Base-by-base conservation (phyloP, 1,140 invertebrate genomes). In the Rhopalosiphum padi region DNA sequence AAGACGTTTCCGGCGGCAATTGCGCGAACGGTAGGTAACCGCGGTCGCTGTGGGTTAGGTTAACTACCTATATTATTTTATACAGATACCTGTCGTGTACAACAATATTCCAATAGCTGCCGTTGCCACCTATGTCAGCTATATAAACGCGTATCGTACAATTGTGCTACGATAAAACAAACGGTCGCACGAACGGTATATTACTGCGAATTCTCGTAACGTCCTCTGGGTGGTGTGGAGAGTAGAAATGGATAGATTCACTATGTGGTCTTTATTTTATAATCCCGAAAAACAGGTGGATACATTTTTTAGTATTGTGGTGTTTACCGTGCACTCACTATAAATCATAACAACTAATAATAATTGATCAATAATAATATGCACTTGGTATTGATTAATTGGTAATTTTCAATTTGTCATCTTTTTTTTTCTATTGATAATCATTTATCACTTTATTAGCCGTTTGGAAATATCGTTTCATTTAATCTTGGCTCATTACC, bases 141-240 rank as follows among this genome's bases (percentile, higher is more conserved):
- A 4, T 30, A 25, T 68, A 51, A 51, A 51, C 1, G 48, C 48
- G 48, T 51, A 68, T n/a, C 30, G 0, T n/a, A 68, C 30, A 30
- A 30, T 68, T n/a, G 4, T 30, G 1, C 30, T 68, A 30, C 11
- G 11, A 68, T 15, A 15, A 15, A 11, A 68, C 60, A 68, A 68
- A 68, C 60, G 25, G 25, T 25, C 0, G 23, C 55, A 55, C 18
- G 53, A 23, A 55, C 8, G 30, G 60, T 60, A 55, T 15, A 30
- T 30, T 30, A 68, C 4, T 30, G 8, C 25, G 9, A 11, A 46
- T 68, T 30, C 30, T 60, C 60, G 30, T 15, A 11, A 30, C 11
- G 25, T 15, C 4, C 9, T 30, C 4, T 0, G 9, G 3, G 2
- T 25, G 8, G 2, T 11, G 2, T 11, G 25, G 0, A 3, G 11